These are phyloP conservation scores for Drosophila neotestacea DNA, from an alignment of 2,888 invertebrate species.

Conservation along the genomic window DNA sequence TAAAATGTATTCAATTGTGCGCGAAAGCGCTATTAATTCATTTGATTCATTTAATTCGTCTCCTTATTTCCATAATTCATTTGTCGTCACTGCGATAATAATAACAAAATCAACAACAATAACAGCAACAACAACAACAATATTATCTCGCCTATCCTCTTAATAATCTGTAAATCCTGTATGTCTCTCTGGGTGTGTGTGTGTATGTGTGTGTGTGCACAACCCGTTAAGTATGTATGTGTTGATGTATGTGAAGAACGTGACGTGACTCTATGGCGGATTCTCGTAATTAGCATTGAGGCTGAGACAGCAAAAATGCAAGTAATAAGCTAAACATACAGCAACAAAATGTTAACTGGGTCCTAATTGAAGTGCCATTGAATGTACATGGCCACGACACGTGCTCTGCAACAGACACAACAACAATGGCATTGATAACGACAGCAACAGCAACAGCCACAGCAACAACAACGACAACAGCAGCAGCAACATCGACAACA, in stretches of 20 bases:
- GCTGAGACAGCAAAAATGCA: conserved; percentile 59
- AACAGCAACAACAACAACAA: not conserved
- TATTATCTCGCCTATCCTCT: conserved; percentile 13
- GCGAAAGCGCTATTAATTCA: conserved; percentile 21
- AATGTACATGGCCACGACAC: conserved; percentile 44
- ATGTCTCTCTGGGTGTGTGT: conserved; percentile 1
- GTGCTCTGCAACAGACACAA: conserved; percentile 22
- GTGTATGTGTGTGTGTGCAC: conserved; percentile 13
- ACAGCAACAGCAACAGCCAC: conserved; percentile 16
- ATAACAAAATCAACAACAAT: not conserved
- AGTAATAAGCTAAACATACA: conserved; percentile 60
- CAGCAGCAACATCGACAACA: conserved; percentile 15
- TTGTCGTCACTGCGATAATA: conserved; percentile 17
- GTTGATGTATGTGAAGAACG: conserved; percentile 44
- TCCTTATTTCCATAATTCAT: conserved; percentile 45
- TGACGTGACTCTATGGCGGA: conserved; percentile 49
- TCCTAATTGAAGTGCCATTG: conserved; percentile 76
- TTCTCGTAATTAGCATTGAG: conserved; percentile 68
- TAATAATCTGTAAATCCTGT: conserved; percentile 34
- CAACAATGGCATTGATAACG: conserved; percentile 8
- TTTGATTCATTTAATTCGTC: conserved; percentile 46
- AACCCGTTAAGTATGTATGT: conserved; percentile 30
- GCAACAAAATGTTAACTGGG: conserved; percentile 45
- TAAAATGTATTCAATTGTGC: conserved; percentile 23
- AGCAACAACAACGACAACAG: not conserved